Conservation (phyloP, 2,113 vertebrate genomes). For the Catharus bicknelli region DNA sequence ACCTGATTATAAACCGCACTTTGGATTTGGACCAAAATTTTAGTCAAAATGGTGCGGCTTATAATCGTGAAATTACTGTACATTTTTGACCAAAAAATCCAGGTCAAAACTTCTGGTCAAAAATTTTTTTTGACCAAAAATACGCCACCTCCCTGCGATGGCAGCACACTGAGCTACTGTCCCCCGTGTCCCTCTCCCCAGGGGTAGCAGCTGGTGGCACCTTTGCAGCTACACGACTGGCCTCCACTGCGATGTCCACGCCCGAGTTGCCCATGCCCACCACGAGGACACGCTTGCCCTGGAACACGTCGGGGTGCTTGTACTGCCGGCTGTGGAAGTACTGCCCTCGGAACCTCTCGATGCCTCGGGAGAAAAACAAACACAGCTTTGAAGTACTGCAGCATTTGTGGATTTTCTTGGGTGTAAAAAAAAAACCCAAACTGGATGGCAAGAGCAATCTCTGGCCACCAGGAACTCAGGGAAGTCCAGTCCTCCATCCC, state of each 20-base stretch:
- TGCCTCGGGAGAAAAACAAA: slow-evolving; percentile 68
- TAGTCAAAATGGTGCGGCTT: too few species aligned
- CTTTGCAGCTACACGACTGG: slow-evolving; percentile 81
- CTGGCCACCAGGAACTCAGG: accelerated
- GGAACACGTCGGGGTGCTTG: slow-evolving; percentile 77
- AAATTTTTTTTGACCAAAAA: too few species aligned
- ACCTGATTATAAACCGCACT: too few species aligned
- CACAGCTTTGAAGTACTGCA: neutral
- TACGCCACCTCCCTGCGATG: accelerated
- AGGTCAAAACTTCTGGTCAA: too few species aligned
- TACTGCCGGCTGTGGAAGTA: slow-evolving; percentile 86
- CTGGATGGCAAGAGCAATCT: neutral
- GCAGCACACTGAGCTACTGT: neutral
- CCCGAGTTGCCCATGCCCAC: slow-evolving; percentile 88
- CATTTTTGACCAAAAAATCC: neutral
- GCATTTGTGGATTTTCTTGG: neutral
- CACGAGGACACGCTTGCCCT: slow-evolving; percentile 83
- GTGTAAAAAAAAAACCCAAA: neutral
- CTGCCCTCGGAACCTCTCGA: slow-evolving; percentile 78
- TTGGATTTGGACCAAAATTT: too few species aligned
- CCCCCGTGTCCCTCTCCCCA: neutral
- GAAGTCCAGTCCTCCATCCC: neutral
- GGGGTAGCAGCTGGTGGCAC: slow-evolving; percentile 44
- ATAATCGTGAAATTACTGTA: too few species aligned
- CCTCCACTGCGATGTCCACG: slow-evolving; percentile 86